Evolutionary conservation across 2,797 vertebrate genomes (phyloP).

Genomic region (Arrhamphus sclerolepis): DNA sequence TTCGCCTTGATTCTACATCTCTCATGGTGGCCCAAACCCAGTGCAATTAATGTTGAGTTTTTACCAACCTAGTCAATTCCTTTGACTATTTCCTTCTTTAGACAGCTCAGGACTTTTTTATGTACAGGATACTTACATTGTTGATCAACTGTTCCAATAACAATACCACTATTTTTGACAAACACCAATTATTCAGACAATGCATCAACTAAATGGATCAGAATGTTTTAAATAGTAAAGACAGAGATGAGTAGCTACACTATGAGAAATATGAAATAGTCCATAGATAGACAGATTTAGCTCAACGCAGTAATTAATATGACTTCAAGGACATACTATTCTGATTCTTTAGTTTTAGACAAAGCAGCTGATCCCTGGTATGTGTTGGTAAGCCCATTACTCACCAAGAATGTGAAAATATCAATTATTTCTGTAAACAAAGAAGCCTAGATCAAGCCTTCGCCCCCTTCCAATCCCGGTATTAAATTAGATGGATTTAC

Average conservation of each 20-base stretch:
- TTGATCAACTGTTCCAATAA: no score
- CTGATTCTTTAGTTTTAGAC: slow-evolving; percentile 51
- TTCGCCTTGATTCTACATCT: slow-evolving; percentile 37
- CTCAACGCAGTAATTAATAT: slow-evolving; percentile 53
- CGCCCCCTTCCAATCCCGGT: slow-evolving; percentile 55
- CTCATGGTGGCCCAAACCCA: slow-evolving; percentile 39
- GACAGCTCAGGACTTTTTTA: neutral
- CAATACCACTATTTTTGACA: neutral
- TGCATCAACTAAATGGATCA: slow-evolving; percentile 1
- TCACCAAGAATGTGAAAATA: slow-evolving; percentile 73
- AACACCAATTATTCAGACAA: slow-evolving; percentile 10
- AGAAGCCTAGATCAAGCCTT: slow-evolving; percentile 60
- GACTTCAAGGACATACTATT: slow-evolving; percentile 57
- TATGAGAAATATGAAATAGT: no score
- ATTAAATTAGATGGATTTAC: slow-evolving; percentile 67
- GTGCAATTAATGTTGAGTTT: slow-evolving; percentile 33
- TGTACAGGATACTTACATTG: no score
- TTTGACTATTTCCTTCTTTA: slow-evolving; percentile 20
- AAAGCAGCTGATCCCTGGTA: slow-evolving; percentile 54
- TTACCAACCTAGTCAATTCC: slow-evolving; percentile 39
- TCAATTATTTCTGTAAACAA: slow-evolving; percentile 77
- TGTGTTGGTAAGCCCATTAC: slow-evolving; percentile 69
- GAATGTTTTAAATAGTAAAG: neutral
- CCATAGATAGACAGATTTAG: no score
- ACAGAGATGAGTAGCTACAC: no score